Evolutionary conservation across 2,113 vertebrate species (phyloP), one percentile per base, ranked within the genome.

Genomic region (Gnathonemus longibarbis): DNA sequence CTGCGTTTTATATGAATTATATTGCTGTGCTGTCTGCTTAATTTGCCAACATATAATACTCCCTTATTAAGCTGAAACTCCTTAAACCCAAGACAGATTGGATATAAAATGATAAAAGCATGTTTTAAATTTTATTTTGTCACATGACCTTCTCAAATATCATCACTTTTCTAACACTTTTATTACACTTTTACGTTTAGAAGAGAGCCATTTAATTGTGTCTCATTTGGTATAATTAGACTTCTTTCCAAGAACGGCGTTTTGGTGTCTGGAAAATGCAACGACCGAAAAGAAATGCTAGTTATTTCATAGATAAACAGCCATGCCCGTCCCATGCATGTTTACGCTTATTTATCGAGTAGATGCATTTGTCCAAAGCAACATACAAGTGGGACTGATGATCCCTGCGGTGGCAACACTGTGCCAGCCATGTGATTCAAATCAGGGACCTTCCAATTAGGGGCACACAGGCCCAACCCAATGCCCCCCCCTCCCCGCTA

Each of bases 51-150:
- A 86, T 49, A n/a, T 48, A 86, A 86, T 86, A 86, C n/a, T 86
- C n/a, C 84, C n/a, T 13, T 48, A 49, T 49, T 86, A 48, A 86
- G 45, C 21, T 49, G 21, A 27, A 85, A 85, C 24, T 49, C 9
- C 45, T 86, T 86, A 48, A 48, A 86, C 45, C 48, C n/a, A 86
- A 86, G 48, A 27, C 19, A 86, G 48, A 86, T 86, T 48, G 84
- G 84, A 49, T 86, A 48, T 49, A 86, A 86, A 27, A 50, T 87
- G 49, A 53, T 87, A 80, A 80, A 80, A 80, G 74, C 74, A 19
- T 19, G 74, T 80, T 87, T 53, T 13, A 42, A 50, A 87, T 53
- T 53, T 87, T 15, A 87, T 48, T 56, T 87, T 56, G 31, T 87
- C 85, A 87, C 50, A 50, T 56, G 19, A 87, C 48, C 49, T 80